These are phyloP conservation scores for Anas flavirostris DNA, from an alignment of 2,797 vertebrate genomes.

Conservation along the genomic window DNA sequence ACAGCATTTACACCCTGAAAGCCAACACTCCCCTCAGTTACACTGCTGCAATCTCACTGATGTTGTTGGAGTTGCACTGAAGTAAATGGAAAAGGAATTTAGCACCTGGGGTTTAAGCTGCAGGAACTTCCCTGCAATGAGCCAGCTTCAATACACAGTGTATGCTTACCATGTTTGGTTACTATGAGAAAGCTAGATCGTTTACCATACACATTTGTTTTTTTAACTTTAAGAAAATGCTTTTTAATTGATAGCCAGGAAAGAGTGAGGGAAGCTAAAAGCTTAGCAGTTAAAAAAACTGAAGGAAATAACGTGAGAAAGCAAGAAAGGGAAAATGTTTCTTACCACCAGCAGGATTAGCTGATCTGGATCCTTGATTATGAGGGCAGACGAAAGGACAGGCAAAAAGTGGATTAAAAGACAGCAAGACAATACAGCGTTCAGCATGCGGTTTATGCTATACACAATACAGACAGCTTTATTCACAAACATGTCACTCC, in stretches of 20 bases:
- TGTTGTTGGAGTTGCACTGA: not conserved
- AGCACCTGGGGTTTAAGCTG: not conserved
- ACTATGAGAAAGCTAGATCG: not conserved
- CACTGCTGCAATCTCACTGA: not conserved
- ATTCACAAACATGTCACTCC: constrained; percentile 64
- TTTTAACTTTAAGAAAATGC: not conserved
- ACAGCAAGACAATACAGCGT: constrained; percentile 81
- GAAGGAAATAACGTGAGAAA: constrained; percentile 21
- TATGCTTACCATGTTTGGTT: not conserved
- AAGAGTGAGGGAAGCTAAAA: not conserved
- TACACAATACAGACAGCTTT: constrained; percentile 59
- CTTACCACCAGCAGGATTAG: constrained; percentile 99
- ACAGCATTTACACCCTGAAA: not conserved
- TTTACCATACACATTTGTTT: not conserved
- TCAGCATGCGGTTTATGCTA: constrained; percentile 84
- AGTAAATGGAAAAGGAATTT: not conserved
- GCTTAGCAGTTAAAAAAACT: constrained; percentile 54
- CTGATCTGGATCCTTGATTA: constrained; percentile 99
- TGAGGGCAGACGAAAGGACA: constrained; percentile 90
- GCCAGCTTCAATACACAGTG: not conserved
- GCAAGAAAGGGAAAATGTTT: constrained; percentile 74
- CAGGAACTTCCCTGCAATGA: not conserved
- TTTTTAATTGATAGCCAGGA: constrained; percentile 25
- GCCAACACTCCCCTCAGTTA: not conserved
- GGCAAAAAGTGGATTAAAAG: constrained; percentile 85